These are phyloP conservation scores for Cnemophilus loriae DNA, from an alignment of 2,113 vertebrate species.

Conservation along the genomic window DNA sequence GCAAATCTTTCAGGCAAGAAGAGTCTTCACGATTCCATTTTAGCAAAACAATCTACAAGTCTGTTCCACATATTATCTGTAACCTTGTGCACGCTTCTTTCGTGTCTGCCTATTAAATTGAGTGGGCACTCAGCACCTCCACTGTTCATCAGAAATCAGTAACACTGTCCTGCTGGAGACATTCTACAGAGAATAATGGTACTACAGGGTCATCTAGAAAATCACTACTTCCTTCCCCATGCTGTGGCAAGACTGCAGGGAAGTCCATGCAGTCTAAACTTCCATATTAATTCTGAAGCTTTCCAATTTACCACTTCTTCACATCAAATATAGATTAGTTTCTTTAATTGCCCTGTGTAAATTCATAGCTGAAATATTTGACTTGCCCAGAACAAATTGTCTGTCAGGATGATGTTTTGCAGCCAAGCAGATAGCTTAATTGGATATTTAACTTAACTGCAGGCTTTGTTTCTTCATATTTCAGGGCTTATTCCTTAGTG, in stretches of 20 bases:
- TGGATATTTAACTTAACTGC: constrained; percentile 72
- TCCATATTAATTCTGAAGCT: background rate
- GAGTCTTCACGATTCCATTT: background rate
- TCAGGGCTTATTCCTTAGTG: constrained; percentile 32
- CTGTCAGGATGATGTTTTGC: constrained; percentile 70
- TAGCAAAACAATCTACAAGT: background rate
- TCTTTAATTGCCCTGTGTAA: constrained; percentile 67
- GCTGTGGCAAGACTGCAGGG: background rate
- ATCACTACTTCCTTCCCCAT: background rate
- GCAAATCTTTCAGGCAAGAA: background rate
- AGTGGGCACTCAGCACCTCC: background rate
- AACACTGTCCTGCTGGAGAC: background rate
- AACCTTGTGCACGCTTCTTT: background rate
- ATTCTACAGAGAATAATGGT: background rate
- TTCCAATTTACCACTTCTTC: constrained; percentile 17
- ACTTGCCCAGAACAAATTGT: constrained; percentile 71
- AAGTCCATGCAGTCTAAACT: background rate
- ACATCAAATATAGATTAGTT: constrained; percentile 61
- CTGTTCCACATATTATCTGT: background rate
- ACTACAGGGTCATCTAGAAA: background rate
- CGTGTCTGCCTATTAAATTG: background rate
- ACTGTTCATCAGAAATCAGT: background rate
- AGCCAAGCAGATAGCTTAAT: constrained; percentile 72
- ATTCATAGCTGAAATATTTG: constrained; percentile 57
- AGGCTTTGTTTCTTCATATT: constrained; percentile 56